Base-by-base conservation (phyloP, 2,888 invertebrate genomes). In the Incurvaria masculella region DNA sequence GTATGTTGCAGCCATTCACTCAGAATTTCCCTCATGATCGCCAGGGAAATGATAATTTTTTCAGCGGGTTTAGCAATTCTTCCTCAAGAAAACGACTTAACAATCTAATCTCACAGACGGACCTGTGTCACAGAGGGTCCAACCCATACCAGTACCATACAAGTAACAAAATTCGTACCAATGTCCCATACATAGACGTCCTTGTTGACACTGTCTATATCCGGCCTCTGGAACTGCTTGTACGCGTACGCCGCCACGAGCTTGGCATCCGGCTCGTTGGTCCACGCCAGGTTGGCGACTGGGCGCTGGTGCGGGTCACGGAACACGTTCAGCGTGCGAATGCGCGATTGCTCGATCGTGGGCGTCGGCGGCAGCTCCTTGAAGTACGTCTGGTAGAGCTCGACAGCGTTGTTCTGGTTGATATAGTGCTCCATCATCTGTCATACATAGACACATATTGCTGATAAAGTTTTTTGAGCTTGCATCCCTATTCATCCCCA, bases 361-460 rank as follows among this genome's bases (percentile, higher is more conserved):
- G 76, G 68, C 44, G 68, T 69, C 2, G 69, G 59, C 19, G 76
- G 69, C 53, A 83, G 69, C 48, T 81, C 80, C 33, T 68, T 62
- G 62, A 89, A 92, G 60, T 89, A 91, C 49, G 88, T 82, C 65
- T 89, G 81, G 62, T 90, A 92, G 63, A 92, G 86, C 64, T 91
- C 87, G 43, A 91, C 81, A 1, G 89, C 87, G 62, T 89, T 91
- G 64, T 93, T 92, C 68, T 91, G 90, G 54, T 83, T 68, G 47
- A 89, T 81, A 55, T 81, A 84, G 59, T 87, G 85, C 57, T 85
- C 80, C 70, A 88, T 80, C 8, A 79, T 65, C 82, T 84, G 55
- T n/a, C n/a, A n/a, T n/a, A n/a, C n/a, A n/a, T n/a, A n/a, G n/a
- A n/a, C n/a, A n/a, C n/a, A n/a, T n/a, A n/a, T n/a, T n/a, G n/a